phyloP scores from a whole-genome alignment of 2,888 invertebrate genomes.

The Drosophila hawaiiensis region DNA sequence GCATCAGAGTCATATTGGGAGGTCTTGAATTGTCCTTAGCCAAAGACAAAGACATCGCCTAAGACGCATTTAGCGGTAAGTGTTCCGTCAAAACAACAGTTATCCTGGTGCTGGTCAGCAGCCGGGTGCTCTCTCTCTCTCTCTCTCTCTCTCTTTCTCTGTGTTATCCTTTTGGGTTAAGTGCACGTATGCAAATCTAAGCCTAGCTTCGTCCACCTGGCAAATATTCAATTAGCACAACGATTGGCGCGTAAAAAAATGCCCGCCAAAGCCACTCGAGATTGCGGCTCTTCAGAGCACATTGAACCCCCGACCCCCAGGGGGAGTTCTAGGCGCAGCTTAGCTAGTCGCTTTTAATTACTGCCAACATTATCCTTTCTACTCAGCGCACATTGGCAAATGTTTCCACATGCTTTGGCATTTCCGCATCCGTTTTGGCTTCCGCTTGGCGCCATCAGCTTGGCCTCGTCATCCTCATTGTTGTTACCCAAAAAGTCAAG shows the following conservation, averaged over 20 bases:
- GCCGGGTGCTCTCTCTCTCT: neutral
- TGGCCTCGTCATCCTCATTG: constrained; percentile 49
- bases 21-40: constrained; percentile 56
- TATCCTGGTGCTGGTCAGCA: neutral
- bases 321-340: constrained; percentile 27
- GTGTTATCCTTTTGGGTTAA: constrained; percentile 42
- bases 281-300: constrained; percentile 49
- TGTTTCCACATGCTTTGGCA: constrained; percentile 80
- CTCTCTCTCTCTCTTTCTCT: neutral
- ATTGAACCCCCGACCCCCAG: constrained; percentile 39
- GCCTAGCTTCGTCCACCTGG: constrained; percentile 54
- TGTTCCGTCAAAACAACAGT: constrained; percentile 51
- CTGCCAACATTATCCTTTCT: constrained; percentile 54
- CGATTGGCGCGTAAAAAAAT: constrained; percentile 72
- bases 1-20: constrained; percentile 79
- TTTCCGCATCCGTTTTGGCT: constrained; percentile 63
- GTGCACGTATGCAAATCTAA: constrained; percentile 59
- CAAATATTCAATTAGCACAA: constrained; percentile 74
- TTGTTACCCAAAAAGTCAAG: constrained; percentile 72
- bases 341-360: constrained; percentile 69
- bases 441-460: constrained; percentile 70
- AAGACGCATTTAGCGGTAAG: constrained; percentile 67
- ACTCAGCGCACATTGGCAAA: constrained; percentile 69
- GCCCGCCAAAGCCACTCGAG: constrained; percentile 45
- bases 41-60: constrained; percentile 33